These are phyloP conservation scores for Recurvirostra avosetta DNA, from an alignment of 2,113 vertebrate genomes.

Conservation along the genomic window DNA sequence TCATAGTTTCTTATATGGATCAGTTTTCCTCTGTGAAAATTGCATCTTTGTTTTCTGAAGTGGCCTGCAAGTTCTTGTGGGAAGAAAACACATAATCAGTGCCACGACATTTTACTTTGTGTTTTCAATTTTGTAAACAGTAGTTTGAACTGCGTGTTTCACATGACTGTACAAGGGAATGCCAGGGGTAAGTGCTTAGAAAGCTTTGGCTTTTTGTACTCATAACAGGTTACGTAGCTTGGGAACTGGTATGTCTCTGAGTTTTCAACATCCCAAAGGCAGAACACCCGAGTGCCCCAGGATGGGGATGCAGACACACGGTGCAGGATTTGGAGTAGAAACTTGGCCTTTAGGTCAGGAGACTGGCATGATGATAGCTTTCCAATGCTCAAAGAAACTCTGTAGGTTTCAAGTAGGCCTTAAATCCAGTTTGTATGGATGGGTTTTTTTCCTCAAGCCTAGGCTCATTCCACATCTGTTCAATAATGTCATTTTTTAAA, in stretches of 20 bases:
- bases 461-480: background rate
- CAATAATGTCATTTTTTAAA: background rate
- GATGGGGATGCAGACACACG: background rate
- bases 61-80: background rate
- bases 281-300: no score
- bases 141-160: constrained; percentile 1
- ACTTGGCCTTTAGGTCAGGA: background rate
- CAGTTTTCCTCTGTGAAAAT: background rate
- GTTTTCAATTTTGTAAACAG: background rate
- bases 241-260: background rate
- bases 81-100: background rate
- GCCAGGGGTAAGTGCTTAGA: background rate
- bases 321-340: background rate
- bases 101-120: background rate
- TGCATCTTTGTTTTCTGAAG: background rate
- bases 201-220: background rate
- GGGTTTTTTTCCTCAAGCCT: background rate
- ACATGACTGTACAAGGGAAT: background rate
- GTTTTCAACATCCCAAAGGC: background rate
- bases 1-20: background rate
- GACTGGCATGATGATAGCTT: background rate
- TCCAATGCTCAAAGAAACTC: background rate
- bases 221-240: background rate
- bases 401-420: background rate
- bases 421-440: background rate